Evolutionary conservation across 1,140 invertebrate species (phyloP), one percentile per base, ranked within the genome.

Genomic region (Lysiphlebus fabarum): DNA sequence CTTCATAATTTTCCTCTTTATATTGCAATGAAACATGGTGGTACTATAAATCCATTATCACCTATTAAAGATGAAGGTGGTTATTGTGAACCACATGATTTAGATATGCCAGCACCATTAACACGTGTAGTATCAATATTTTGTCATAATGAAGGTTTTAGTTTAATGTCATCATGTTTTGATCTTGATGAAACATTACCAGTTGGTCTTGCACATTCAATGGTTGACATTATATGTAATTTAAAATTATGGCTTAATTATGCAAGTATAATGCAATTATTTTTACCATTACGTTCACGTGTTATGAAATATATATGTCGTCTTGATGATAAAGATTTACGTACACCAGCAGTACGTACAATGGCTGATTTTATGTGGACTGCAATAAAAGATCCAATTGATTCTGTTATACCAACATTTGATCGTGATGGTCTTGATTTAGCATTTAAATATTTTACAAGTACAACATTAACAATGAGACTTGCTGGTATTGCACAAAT

Each of bases 291-390:
- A 43, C 84, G 93, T 51, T 88, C 89, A 61, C 87, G 88, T 67
- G 90, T 95, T 60, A 83, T 96, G 65, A 86, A 90, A 59, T 97
- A 95, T 70, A 94, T 97, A 91, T 96, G 93, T 77, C 90, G 88
- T 71, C 83, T 96, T 54, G 89, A 88, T 36, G 94, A 97, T 75
- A 92, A 93, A 73, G 93, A 96, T 77, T 81, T 96, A 42, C 84
- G 91, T 62, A 86, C 89, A 53, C 88, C 88, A 17, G 91, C 90
- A 38, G 92, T 91, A 37, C 88, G 93, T 66, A 91, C 91, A 63
- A 95, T 96, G 90, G 93, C 92, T 62, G 92, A 97, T 81, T 92
- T 94, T 68, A 93, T 96, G 85, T 95, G 93, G 93, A 90, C 89
- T 62, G 90, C 92, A 2, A 89, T 95, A 7, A 95, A 95, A 70